phyloP scores from a whole-genome alignment of 35 echinoderm and acorn worm species.

The Holothuria glaberrima region DNA sequence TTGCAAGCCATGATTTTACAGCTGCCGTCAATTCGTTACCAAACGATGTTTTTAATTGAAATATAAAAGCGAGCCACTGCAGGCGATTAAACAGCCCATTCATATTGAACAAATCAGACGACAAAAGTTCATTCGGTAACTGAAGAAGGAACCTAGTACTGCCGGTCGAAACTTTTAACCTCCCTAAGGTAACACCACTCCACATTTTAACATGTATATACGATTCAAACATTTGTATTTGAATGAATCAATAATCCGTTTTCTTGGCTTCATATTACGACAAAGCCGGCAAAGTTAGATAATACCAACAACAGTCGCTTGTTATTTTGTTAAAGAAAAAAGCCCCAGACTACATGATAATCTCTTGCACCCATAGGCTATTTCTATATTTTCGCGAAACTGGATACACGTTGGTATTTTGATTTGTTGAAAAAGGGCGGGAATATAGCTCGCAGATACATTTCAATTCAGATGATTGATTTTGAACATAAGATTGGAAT shows the following conservation, averaged over 20 bases:
- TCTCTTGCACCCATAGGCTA: background rate
- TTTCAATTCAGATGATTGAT: constrained; percentile 49
- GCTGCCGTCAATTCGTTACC: constrained; percentile 3
- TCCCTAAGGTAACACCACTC: constrained; percentile 20
- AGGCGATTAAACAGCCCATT: constrained; percentile 46
- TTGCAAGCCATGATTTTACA: constrained; percentile 25
- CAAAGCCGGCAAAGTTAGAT: constrained; percentile 38
- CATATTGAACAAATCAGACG: constrained; percentile 27
- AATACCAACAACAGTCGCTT: constrained; percentile 38
- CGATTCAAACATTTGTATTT: constrained; percentile 51
- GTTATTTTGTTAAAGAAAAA: constrained; percentile 33
- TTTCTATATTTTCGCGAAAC: constrained; percentile 44
- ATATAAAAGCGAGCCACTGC: constrained; percentile 2
- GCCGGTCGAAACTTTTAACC: constrained; percentile 54
- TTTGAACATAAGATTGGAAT: constrained; percentile 43
- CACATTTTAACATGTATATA: constrained; percentile 16
- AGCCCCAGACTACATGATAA: constrained; percentile 34
- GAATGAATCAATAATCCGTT: constrained; percentile 42
- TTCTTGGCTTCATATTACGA: constrained; percentile 38
- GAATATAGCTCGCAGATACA: constrained; percentile 41
- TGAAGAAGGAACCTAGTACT: constrained; percentile 1
- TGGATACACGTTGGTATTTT: constrained; percentile 40
- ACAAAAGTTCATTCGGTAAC: constrained; percentile 44
- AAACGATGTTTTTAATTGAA: constrained; percentile 30
- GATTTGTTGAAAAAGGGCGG: constrained; percentile 49